These are phyloP conservation scores for Drosophila leontia DNA, from an alignment of 1,140 invertebrate species.

Conservation along the genomic window DNA sequence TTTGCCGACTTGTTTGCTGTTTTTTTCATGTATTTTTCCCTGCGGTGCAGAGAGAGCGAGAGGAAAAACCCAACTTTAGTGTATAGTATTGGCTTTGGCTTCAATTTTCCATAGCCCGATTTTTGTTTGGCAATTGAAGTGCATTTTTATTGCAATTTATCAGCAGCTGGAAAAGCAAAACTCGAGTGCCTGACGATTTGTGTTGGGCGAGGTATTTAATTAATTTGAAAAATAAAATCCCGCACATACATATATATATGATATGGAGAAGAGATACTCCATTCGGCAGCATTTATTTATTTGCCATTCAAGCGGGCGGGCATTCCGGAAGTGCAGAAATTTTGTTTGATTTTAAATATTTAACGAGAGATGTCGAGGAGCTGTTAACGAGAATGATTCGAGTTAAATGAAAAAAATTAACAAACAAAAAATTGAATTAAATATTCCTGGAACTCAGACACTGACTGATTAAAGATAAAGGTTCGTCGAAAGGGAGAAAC, in stretches of 20 bases:
- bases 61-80: neutral
- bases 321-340: constrained; percentile 13
- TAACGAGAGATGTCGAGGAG: constrained; percentile 34
- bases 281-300: constrained; percentile 21
- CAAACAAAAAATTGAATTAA: constrained; percentile 2
- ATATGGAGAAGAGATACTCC: constrained; percentile 11
- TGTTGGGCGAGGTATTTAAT: constrained; percentile 52
- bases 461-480: constrained; percentile 1
- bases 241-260: neutral
- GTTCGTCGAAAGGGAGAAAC: neutral
- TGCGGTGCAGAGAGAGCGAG: neutral
- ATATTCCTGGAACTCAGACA: neutral
- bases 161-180: constrained; percentile 41
- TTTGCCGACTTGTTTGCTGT: constrained; percentile 41
- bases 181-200: constrained; percentile 49
- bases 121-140: constrained; percentile 46
- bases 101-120: constrained; percentile 32
- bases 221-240: constrained; percentile 52
- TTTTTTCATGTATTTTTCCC: neutral
- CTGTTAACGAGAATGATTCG: constrained; percentile 13
- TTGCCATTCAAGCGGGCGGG: constrained; percentile 7
- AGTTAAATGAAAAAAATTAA: constrained; percentile 9
- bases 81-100: constrained; percentile 18
- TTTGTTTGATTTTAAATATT: constrained; percentile 39
- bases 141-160: constrained; percentile 64